A percentile compares a stretch with the other conserved stretches of the same genome.
Conservation (phyloP, 1,140 invertebrate species). For the Lycorma delicatula region DNA sequence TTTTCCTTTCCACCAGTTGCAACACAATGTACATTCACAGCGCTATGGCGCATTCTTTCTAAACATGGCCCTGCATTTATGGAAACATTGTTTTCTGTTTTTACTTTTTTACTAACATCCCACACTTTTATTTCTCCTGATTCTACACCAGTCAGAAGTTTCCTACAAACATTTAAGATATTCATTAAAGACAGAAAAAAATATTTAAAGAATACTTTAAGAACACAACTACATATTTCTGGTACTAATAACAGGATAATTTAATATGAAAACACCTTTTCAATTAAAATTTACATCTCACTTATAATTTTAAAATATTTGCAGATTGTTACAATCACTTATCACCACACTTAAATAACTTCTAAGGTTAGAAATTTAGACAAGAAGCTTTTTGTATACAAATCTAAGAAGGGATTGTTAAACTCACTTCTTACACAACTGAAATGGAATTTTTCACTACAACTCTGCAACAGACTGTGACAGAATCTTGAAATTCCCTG, state of each 20-base stretch:
- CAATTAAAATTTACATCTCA: background rate
- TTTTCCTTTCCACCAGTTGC: slow-evolving; percentile 67
- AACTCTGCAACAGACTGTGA: too few species aligned
- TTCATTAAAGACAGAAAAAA: slow-evolving; percentile 20
- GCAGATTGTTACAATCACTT: too few species aligned
- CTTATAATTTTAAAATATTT: background rate
- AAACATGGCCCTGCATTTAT: slow-evolving; percentile 40
- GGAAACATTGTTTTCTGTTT: slow-evolving; percentile 30
- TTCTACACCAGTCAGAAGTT: slow-evolving; percentile 45
- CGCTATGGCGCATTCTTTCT: slow-evolving; percentile 45
- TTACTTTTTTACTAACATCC: slow-evolving; percentile 35
- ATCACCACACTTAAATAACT: too few species aligned
- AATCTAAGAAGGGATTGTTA: too few species aligned
- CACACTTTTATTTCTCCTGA: slow-evolving; percentile 48
- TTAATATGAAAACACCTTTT: background rate
- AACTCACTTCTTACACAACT: too few species aligned
- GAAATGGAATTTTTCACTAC: too few species aligned
- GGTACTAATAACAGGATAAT: background rate
- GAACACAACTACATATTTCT: background rate
- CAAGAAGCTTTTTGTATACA: too few species aligned
- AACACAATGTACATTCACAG: slow-evolving; percentile 39
- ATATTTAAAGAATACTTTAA: background rate
- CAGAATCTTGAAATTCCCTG: too few species aligned
- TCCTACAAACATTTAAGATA: slow-evolving; percentile 30
- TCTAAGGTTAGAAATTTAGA: too few species aligned